phyloP scores from a whole-genome alignment of 2,797 vertebrate genomes.

The Hypotaenidia philippensis region DNA sequence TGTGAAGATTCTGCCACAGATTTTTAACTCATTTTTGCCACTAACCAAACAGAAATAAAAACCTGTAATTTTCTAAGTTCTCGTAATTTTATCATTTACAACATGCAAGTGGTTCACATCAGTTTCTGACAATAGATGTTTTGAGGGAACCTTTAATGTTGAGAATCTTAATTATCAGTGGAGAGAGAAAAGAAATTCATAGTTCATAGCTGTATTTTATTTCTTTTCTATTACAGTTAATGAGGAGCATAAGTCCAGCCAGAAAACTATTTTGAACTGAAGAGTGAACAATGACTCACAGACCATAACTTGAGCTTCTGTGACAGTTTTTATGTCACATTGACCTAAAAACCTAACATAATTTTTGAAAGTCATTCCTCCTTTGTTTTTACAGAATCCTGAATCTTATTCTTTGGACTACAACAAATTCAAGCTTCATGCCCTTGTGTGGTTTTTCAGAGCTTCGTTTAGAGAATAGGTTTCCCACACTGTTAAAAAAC shows the following conservation, averaged over 20 bases:
- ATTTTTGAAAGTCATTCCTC: not conserved
- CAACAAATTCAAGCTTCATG: not conserved
- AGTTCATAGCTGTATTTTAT: not conserved
- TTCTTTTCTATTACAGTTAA: not conserved
- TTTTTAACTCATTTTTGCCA: not conserved
- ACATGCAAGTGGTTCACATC: not conserved
- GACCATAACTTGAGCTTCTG: not conserved
- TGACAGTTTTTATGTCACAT: not conserved
- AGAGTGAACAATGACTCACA: not conserved
- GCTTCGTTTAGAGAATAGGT: not conserved
- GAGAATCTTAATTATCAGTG: not conserved
- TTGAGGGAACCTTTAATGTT: not conserved
- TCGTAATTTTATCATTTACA: not conserved
- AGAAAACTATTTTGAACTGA: not conserved
- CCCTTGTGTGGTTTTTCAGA: accelerated
- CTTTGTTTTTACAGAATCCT: not conserved
- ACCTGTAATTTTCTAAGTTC: not conserved
- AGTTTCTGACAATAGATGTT: not conserved
- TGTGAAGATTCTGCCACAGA: not conserved
- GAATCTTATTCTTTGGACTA: not conserved
- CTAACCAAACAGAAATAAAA: not conserved
- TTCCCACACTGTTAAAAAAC: not conserved
- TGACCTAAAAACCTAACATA: not conserved
- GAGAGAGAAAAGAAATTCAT: not conserved
- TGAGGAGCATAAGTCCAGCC: not conserved